These are phyloP conservation scores for Centropyge bicolor DNA, from an alignment of 2,797 vertebrate species.

Conservation along the genomic window DNA sequence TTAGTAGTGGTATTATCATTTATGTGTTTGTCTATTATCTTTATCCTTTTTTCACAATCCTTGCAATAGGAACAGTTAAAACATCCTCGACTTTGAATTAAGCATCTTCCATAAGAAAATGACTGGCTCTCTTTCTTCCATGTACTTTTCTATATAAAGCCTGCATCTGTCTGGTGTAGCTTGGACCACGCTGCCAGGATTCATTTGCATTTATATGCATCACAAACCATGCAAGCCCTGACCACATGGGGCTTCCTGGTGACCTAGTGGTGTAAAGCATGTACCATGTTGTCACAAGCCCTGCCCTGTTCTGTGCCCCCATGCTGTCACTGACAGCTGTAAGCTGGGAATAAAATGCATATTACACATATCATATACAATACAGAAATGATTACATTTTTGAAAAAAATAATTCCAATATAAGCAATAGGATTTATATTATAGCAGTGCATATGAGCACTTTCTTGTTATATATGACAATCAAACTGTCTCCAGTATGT, in stretches of 20 bases:
- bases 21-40: not conserved
- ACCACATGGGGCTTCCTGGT: conserved; percentile 36
- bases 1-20: conserved; percentile 11
- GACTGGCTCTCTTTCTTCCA: not conserved
- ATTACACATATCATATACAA: not conserved
- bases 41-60: not conserved
- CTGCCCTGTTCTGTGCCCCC: not conserved
- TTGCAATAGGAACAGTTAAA: not conserved
- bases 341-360: conserved; percentile 2
- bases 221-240: conserved; percentile 27
- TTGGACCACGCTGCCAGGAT: conserved; percentile 28
- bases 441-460: not conserved
- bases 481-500: conserved; percentile 31
- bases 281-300: conserved; percentile 21
- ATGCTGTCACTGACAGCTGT: not conserved
- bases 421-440: not conserved
- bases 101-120: not conserved
- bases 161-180: conserved; percentile 16
- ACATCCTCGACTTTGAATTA: not conserved
- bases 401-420: not conserved
- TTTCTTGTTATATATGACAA: not conserved
- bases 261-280: conserved; percentile 38
- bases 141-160: conserved; percentile 19
- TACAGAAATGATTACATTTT: not conserved
- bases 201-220: conserved; percentile 63